Evolutionary conservation across 92 coral and sea anemone genomes (phyloP), one percentile per base, ranked within the genome.

Genomic region (Nematostella vectensis): DNA sequence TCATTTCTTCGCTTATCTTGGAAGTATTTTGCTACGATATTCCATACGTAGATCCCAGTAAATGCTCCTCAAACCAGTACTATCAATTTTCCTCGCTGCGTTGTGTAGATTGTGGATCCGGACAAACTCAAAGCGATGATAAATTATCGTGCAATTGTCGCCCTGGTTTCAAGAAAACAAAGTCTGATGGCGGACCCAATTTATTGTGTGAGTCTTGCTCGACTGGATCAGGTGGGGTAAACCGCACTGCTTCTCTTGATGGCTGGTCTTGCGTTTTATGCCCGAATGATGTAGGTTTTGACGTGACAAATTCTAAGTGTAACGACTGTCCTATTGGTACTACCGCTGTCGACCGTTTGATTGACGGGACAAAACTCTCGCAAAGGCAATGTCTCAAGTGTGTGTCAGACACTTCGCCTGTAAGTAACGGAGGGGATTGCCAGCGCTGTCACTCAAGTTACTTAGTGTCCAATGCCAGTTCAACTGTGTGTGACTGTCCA

Each of bases 221-320:
- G 29, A 47, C 70, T 18, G n/a, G 9, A 6, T 31, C 26, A 16
- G 45, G 63, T 16, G n/a, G 57, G 0, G 9, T n/a, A 58, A 85
- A 85, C 65, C 40, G 38, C 29, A 85, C 94, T 9, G 59, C 72
- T 27, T 74, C 94, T 29, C 72, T 71, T 25, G 94, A 80, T 60
- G 94, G 94, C 29, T 69, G 83, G 75, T 86, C 89, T 29, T 89
- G 97, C 57, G 39, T 86, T 20, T 39, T 19, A 10, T 89, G 97
- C 36, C 94, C 88, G 19, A 15, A 23, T 12, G 52, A 31, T 1
- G 67, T 65, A n/a, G 87, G 79, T 30, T 79, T 69, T 74, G 83
- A 82, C 38, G 38, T 54, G 2, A 68, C 52, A 16, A 72, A 70
- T 17, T 72, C 71, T 10, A 54, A 55, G 8, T 89, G 97, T 29